These are phyloP conservation scores for Bergia sp. DNA, from an alignment of 92 coral and sea anemone genomes.

Conservation along the genomic window DNA sequence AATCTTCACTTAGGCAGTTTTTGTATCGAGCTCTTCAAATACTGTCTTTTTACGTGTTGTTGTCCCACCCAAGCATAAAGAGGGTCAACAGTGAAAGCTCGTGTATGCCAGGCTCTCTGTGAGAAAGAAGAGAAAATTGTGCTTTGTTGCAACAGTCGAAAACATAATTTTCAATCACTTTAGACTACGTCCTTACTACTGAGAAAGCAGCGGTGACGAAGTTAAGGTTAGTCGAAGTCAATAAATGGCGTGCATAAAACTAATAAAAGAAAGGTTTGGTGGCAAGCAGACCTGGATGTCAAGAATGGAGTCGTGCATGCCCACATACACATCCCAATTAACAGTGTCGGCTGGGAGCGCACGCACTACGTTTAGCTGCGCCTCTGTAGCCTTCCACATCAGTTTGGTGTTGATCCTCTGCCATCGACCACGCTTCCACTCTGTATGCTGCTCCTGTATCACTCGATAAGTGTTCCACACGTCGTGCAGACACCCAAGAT, in stretches of 20 bases:
- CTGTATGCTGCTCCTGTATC: slow-evolving; percentile 93
- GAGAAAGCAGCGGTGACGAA: too few species aligned
- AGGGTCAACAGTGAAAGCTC: background rate
- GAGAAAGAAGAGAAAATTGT: background rate
- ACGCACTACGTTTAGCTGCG: slow-evolving; percentile 77
- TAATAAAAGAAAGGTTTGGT: background rate
- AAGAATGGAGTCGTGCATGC: slow-evolving; percentile 85
- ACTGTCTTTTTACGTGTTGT: background rate
- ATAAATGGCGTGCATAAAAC: background rate
- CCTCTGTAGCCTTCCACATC: slow-evolving; percentile 92
- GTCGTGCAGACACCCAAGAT: slow-evolving; percentile 91
- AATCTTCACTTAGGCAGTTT: too few species aligned
- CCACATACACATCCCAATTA: slow-evolving; percentile 91
- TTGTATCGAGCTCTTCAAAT: background rate
- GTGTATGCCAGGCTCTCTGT: too few species aligned
- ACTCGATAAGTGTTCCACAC: slow-evolving; percentile 94
- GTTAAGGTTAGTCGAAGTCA: background rate
- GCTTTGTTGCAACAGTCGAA: too few species aligned
- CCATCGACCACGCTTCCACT: slow-evolving; percentile 99
- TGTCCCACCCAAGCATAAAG: background rate
- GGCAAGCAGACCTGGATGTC: slow-evolving; percentile 86
- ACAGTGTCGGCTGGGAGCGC: slow-evolving; percentile 77
- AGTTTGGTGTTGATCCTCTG: slow-evolving; percentile 95
- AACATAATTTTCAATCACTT: background rate
- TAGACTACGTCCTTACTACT: background rate